Conservation (phyloP, 2,113 vertebrate species). For the Pampusana beccarii region DNA sequence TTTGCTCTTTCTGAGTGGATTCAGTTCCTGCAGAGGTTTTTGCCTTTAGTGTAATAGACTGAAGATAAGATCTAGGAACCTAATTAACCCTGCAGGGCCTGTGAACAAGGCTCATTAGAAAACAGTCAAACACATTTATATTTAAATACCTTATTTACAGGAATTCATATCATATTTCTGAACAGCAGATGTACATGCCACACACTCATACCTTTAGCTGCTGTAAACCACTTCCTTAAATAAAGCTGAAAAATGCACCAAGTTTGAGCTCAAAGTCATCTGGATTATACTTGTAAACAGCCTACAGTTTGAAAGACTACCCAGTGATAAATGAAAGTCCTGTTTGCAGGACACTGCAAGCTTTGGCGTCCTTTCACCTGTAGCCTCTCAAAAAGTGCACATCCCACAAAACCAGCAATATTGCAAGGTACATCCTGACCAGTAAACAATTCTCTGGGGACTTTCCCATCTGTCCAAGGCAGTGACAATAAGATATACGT, state of each 20-base stretch:
- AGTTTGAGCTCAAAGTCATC: not conserved
- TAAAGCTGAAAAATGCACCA: not conserved
- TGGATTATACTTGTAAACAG: not conserved
- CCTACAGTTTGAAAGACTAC: not conserved
- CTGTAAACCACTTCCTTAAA: conserved; percentile 12
- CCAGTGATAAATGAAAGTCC: not conserved
- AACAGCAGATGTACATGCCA: not conserved
- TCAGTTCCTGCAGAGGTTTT: conserved; percentile 61
- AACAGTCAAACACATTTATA: conserved; percentile 56
- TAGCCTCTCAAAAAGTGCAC: not conserved
- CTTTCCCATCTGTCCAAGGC: not conserved
- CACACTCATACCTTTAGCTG: not conserved
- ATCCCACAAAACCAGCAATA: not conserved
- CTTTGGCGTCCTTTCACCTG: not conserved
- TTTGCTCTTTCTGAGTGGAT: conserved; percentile 74
- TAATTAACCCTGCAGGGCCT: conserved; percentile 70
- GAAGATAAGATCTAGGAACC: conserved; percentile 64
- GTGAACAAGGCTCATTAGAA: conserved; percentile 63
- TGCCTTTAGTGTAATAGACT: conserved; percentile 51
- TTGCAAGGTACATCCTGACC: not conserved
- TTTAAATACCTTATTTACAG: conserved; percentile 60
- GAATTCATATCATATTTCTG: conserved; percentile 25
- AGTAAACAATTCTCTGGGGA: not conserved
- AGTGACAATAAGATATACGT: not conserved
- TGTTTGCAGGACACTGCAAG: not conserved